Base-by-base conservation (phyloP, 2,888 invertebrate species). In the Pinctada fucata region DNA sequence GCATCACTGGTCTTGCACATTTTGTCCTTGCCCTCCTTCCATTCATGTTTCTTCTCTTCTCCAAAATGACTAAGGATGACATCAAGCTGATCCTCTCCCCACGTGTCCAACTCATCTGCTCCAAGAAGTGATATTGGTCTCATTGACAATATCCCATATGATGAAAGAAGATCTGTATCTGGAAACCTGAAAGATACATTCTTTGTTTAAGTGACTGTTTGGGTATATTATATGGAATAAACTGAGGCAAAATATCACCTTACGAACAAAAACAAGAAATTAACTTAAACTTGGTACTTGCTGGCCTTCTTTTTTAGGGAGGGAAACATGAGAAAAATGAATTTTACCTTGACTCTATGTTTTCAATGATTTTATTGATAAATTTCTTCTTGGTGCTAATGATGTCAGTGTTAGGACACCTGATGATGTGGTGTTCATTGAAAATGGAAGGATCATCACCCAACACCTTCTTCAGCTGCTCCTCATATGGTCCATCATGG, bases 71-170 rank as follows among this genome's bases (percentile, higher is more conserved):
- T 52, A 4, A 74, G 67, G 51, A 74, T 48, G 5, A 74, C 50
- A 74, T 74, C 74, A 4, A 74, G 31, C 16, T 74, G 31, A 3
- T 74, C 74, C 65, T 74, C 51, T 49, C 50, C 66, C 66, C 66
- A 74, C 10, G 6, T 50, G 16, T 66, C 74, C 52, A 66, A 31
- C 13, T 74, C 74, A 2, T 66, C 51, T 6, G 31, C 10, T 5
- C n/a, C 16, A 3, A 74, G 6, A 13, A 74, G 52, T 31, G 45
- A 4, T 52, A 74, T 50, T 13, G 74, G 67, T 58, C 74, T 65
- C 74, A 74, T 73, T 47, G 49, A 64, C 45, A 74, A 50, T 3
- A 66, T 49, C 10, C 65, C 65, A 66, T 66, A 65, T 47, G 74
- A 4, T n/a, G 65, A 65, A 4, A 74, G 13, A 5, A 72, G 63